These are phyloP conservation scores for Drosophila repletoides DNA, from an alignment of 1,140 invertebrate species.

Conservation along the genomic window DNA sequence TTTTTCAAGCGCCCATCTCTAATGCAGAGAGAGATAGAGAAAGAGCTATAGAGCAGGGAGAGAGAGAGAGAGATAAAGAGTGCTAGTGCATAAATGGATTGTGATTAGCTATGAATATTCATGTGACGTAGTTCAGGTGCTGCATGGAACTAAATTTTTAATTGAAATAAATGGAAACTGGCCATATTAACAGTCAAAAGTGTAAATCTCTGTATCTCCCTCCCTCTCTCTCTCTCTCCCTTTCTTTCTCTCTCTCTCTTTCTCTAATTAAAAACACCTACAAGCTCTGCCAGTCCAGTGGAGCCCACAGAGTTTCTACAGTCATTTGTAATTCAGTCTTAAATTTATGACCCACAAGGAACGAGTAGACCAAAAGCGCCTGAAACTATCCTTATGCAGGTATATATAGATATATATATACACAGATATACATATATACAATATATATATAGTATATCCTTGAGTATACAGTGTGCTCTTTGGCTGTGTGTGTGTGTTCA, in stretches of 20 bases:
- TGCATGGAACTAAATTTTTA: constrained; percentile 51
- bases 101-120: constrained; percentile 70
- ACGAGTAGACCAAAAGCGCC: too few relatives aligned
- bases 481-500: neutral
- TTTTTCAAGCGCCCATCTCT: too few relatives aligned
- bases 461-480: neutral
- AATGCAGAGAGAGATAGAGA: too few relatives aligned
- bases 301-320: neutral
- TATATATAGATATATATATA: too few relatives aligned
- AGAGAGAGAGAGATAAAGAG: neutral
- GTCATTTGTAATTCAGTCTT: constrained; percentile 31
- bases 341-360: constrained; percentile 46
- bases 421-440: neutral
- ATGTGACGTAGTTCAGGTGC: constrained; percentile 26
- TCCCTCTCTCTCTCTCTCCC: neutral
- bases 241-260: neutral
- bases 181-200: constrained; percentile 39
- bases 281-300: constrained; percentile 30
- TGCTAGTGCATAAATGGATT: constrained; percentile 18
- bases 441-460: neutral
- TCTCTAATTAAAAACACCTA: constrained; percentile 64
- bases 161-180: constrained; percentile 67
- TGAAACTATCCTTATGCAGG: too few relatives aligned
- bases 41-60: too few relatives aligned
- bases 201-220: constrained; percentile 11